Conservation (phyloP, 2,888 invertebrate species). For the Kryphioiulus occultus region DNA sequence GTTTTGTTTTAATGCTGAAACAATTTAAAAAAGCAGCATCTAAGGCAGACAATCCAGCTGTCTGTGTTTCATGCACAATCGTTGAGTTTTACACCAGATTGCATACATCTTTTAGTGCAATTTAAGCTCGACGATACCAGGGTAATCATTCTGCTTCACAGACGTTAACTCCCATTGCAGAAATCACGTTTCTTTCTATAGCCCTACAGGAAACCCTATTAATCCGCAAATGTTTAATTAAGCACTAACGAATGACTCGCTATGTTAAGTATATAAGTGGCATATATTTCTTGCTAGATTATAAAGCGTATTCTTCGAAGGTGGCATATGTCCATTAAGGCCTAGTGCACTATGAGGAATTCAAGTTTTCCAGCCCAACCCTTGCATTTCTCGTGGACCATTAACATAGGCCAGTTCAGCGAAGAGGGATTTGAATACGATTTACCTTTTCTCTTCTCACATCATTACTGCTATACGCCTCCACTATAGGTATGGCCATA, state of each 20-base stretch:
- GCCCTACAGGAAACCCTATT: neutral
- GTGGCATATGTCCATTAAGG: conserved; percentile 25
- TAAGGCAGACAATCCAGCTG: neutral
- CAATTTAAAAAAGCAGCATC: conserved; percentile 8
- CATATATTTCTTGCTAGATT: neutral
- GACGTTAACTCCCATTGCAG: conserved; percentile 18
- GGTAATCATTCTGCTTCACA: conserved; percentile 27
- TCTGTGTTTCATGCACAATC: neutral
- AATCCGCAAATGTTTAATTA: conserved; percentile 39
- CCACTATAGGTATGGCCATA: conserved; percentile 13
- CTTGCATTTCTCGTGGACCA: neutral
- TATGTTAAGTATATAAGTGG: conserved; percentile 9
- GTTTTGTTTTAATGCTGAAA: conserved; percentile 1
- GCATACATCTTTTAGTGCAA: conserved; percentile 26
- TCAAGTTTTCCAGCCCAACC: neutral
- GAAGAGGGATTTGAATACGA: conserved; percentile 45
- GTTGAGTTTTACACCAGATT: conserved; percentile 32
- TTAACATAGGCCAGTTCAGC: conserved; percentile 37
- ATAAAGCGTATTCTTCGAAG: neutral
- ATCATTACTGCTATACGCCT: conserved; percentile 22
- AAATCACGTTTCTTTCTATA: conserved; percentile 15
- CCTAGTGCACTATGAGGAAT: neutral
- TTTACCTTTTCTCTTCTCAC: conserved; percentile 45
- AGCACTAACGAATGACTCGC: neutral
- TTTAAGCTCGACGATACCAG: neutral